Percentiles rank a stretch among this genome's conserved stretches.
phyloP scores from a whole-genome alignment of 1,140 invertebrate species.

The Magallana gigas region DNA sequence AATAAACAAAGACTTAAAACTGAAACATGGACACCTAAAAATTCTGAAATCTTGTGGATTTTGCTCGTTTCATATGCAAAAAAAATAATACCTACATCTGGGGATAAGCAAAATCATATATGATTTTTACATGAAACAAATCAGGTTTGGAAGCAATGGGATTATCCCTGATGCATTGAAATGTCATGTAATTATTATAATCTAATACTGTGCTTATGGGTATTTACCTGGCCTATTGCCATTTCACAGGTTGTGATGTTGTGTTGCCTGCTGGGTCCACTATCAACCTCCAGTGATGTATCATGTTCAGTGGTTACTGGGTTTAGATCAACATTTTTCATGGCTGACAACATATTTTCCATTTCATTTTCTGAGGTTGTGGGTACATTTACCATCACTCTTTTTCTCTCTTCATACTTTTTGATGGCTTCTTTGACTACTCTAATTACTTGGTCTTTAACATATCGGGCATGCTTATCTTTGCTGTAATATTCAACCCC shows the following conservation, averaged over 20 bases:
- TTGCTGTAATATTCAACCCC: neutral
- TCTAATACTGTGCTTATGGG: too few species aligned
- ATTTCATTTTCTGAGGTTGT: neutral
- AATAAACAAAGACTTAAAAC: too few species aligned
- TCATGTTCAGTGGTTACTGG: neutral
- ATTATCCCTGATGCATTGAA: too few species aligned
- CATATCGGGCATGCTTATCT: neutral
- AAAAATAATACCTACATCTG: too few species aligned
- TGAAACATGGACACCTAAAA: too few species aligned
- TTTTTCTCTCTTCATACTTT: neutral
- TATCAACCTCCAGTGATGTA: neutral
- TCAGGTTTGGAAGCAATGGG: too few species aligned
- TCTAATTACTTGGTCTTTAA: neutral
- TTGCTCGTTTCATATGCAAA: too few species aligned
- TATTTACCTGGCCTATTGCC: neutral
- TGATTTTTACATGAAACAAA: too few species aligned
- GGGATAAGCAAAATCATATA: too few species aligned
- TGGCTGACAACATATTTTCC: neutral
- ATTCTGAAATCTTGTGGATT: too few species aligned
- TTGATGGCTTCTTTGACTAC: neutral
- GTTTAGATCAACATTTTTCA: neutral
- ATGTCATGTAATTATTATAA: too few species aligned
- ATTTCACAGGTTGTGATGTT: neutral
- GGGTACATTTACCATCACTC: neutral
- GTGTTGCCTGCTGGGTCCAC: neutral